phyloP scores from a whole-genome alignment of 1,140 invertebrate genomes.

The Lasioglossum albipes region DNA sequence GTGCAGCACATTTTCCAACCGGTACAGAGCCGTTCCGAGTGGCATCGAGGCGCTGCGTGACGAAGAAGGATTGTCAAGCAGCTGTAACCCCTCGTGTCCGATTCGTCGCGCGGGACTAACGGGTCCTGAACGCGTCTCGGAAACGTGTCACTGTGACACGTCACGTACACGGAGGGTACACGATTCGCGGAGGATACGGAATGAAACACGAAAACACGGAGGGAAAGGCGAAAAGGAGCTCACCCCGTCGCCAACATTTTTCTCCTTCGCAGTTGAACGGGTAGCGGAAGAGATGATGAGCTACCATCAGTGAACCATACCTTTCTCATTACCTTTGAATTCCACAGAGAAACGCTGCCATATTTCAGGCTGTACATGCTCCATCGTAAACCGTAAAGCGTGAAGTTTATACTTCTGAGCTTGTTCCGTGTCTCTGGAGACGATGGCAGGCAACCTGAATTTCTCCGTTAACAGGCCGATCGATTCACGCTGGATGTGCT shows the following conservation, averaged over 20 bases:
- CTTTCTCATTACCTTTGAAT: not conserved
- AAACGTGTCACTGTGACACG: not conserved
- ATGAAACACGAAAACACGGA: not conserved
- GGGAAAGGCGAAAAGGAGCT: not conserved
- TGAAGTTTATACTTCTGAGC: slow-evolving; percentile 10
- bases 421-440: not conserved
- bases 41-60: not conserved
- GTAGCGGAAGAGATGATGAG: not conserved
- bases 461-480: not conserved
- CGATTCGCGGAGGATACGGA: not conserved
- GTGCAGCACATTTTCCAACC: not conserved
- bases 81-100: slow-evolving; percentile 21
- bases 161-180: not conserved
- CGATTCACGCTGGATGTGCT: no score
- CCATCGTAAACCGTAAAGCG: not conserved
- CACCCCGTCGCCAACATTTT: not conserved
- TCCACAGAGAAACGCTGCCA: not conserved
- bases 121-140: slow-evolving; percentile 1
- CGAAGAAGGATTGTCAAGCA: slow-evolving; percentile 35
- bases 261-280: not conserved
- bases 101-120: slow-evolving; percentile 23
- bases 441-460: not conserved
- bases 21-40: not conserved
- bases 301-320: slow-evolving; percentile 10
- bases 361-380: not conserved